A percentile compares a stretch with the other conserved stretches of the same genome.
Conservation (phyloP, 2,113 vertebrate genomes). For the Dipodomys spectabilis region DNA sequence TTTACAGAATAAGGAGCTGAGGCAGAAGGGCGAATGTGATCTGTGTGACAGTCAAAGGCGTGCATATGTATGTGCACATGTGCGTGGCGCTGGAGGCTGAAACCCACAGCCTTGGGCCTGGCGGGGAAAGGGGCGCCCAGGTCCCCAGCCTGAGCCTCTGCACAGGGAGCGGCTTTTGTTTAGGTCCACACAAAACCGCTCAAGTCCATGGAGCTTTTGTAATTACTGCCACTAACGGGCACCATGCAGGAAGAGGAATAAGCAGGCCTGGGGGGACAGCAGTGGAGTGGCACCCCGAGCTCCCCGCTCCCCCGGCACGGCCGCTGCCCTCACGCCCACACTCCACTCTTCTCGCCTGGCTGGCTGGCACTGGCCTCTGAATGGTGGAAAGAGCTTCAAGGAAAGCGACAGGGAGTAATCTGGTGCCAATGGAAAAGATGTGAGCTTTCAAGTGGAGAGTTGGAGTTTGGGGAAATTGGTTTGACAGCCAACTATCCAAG, state of each 20-base stretch:
- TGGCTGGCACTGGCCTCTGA: background rate
- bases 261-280: too few species aligned
- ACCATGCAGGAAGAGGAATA: background rate
- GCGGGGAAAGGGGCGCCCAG: too few species aligned
- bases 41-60: background rate
- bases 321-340: background rate
- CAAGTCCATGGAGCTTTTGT: rapidly evolving
- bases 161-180: background rate
- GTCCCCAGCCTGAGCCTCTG: background rate
- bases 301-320: too few species aligned
- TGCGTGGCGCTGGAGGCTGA: background rate
- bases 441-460: background rate
- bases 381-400: background rate
- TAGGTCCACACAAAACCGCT: background rate
- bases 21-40: background rate
- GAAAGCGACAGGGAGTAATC: background rate
- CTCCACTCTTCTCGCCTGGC: background rate
- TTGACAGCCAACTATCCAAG: background rate
- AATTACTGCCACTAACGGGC: background rate
- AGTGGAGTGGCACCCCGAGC: too few species aligned
- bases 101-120: background rate
- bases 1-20: background rate
- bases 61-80: too few species aligned
- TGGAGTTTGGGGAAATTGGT: background rate
- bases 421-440: background rate